A percentile compares a stretch with the other conserved stretches of the same genome.
Conservation (phyloP, 2,888 invertebrate species). For the Leptarthrus brevirostris region DNA sequence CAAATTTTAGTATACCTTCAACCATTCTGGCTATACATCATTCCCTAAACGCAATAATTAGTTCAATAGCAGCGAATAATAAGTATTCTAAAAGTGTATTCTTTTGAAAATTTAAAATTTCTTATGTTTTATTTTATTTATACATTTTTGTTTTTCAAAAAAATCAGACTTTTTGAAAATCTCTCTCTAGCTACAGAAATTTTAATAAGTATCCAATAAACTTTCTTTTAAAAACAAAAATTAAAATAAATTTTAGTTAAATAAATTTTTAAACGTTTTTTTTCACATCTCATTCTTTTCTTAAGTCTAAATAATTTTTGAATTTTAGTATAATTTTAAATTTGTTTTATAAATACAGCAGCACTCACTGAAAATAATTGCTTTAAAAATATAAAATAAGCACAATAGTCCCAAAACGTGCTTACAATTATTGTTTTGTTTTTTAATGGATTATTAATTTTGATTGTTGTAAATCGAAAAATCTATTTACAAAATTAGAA, state of each 20-base stretch:
- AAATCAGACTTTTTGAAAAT: constrained; percentile 53
- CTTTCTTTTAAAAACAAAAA: neutral
- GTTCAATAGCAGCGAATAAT: constrained; percentile 34
- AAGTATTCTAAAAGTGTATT: constrained; percentile 1
- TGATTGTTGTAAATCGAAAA: constrained; percentile 38
- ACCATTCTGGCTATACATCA: constrained; percentile 34
- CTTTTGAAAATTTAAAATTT: constrained; percentile 23
- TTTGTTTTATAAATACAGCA: too few relatives aligned
- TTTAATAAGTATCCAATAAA: constrained; percentile 30
- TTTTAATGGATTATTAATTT: constrained; percentile 16
- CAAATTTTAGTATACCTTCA: constrained; percentile 40
- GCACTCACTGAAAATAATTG: too few relatives aligned
- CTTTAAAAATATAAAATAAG: constrained; percentile 28
- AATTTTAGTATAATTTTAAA: constrained; percentile 3
- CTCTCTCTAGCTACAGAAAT: constrained; percentile 51
- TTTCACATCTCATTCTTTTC: neutral
- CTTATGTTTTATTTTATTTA: constrained; percentile 30
- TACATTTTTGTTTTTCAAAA: constrained; percentile 37
- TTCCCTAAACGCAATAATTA: constrained; percentile 31
- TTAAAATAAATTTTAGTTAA: neutral
- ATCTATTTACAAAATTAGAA: constrained; percentile 38
- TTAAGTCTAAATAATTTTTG: constrained; percentile 18
- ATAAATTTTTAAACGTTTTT: neutral
- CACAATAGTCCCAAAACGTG: constrained; percentile 40
- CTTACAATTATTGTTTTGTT: constrained; percentile 21